These are phyloP conservation scores for Ptychochromis oligacanthus DNA, from an alignment of 2,113 vertebrate genomes.

Conservation along the genomic window DNA sequence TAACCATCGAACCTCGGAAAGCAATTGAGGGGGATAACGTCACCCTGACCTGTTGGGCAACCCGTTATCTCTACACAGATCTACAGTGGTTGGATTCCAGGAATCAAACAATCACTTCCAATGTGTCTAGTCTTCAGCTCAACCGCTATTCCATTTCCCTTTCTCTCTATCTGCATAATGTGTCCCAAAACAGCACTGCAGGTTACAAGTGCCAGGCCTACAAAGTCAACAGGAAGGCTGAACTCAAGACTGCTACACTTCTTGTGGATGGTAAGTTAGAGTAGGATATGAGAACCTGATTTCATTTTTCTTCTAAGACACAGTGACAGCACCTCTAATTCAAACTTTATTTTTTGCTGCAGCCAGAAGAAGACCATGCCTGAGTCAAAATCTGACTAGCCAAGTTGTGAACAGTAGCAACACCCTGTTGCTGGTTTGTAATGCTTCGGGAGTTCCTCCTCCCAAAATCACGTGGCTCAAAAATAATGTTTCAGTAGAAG, in stretches of 20 bases:
- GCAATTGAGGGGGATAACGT: conserved; percentile 79
- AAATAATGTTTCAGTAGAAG: conserved; percentile 78
- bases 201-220: conserved; percentile 83
- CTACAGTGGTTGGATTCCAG: conserved; percentile 82
- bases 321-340: background rate
- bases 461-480: conserved; percentile 86
- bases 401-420: conserved; percentile 89
- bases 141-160: conserved; percentile 80
- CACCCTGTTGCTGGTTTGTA: conserved; percentile 85
- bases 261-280: conserved; percentile 78
- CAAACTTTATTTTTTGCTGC: conserved; percentile 3
- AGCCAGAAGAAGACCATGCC: conserved; percentile 80
- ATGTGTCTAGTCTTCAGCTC: conserved; percentile 38
- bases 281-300: background rate
- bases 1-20: conserved; percentile 71
- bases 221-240: conserved; percentile 67
- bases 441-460: conserved; percentile 80
- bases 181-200: conserved; percentile 74
- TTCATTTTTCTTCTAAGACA: background rate
- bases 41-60: conserved; percentile 82
- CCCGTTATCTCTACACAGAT: conserved; percentile 84
- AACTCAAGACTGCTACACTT: conserved; percentile 73
- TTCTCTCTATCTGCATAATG: conserved; percentile 78
- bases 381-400: conserved; percentile 87
- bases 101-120: conserved; percentile 50